Evolutionary conservation across 2,797 vertebrate genomes (phyloP).

Genomic region (Aeoliscus strigatus): DNA sequence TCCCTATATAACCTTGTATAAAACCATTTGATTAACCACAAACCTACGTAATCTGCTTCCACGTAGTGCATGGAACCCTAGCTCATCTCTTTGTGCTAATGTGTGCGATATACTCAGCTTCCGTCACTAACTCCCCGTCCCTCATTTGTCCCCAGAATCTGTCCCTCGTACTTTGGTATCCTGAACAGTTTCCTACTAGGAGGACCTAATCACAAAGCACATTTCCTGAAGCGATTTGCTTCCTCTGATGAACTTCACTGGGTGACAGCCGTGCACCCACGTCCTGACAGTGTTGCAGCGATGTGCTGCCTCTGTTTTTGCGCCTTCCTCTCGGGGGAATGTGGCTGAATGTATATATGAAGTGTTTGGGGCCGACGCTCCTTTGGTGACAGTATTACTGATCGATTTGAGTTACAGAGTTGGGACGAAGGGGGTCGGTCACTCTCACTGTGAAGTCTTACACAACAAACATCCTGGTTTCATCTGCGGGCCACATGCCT

Average conservation of each 20-base stretch:
- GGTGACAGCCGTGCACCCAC: slow-evolving; percentile 34
- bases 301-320: slow-evolving; percentile 47
- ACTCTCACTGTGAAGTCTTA: slow-evolving; percentile 70
- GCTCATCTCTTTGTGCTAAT: slow-evolving; percentile 66
- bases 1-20: slow-evolving; percentile 66
- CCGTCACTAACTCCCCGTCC: slow-evolving; percentile 57
- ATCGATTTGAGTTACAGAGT: slow-evolving; percentile 60
- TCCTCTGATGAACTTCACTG: slow-evolving; percentile 58
- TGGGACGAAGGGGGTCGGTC: slow-evolving; percentile 44
- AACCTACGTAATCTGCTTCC: slow-evolving; percentile 66
- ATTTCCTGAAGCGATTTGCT: slow-evolving; percentile 63
- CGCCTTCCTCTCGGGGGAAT: slow-evolving; percentile 49
- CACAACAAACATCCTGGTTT: slow-evolving; percentile 37
- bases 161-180: slow-evolving; percentile 60
- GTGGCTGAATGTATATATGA: slow-evolving; percentile 80
- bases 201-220: slow-evolving; percentile 64
- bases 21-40: slow-evolving; percentile 65
- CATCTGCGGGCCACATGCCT: slow-evolving; percentile 29
- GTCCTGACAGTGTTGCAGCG: slow-evolving; percentile 57
- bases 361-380: slow-evolving; percentile 72
- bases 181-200: slow-evolving; percentile 65
- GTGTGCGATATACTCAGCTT: slow-evolving; percentile 62
- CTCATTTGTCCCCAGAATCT: slow-evolving; percentile 43
- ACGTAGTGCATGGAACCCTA: slow-evolving; percentile 75
- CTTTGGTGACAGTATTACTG: slow-evolving; percentile 78